A percentile compares a stretch with the other conserved stretches of the same genome.
Conservation (phyloP, 1,140 invertebrate genomes). For the Drosophila sucinea region DNA sequence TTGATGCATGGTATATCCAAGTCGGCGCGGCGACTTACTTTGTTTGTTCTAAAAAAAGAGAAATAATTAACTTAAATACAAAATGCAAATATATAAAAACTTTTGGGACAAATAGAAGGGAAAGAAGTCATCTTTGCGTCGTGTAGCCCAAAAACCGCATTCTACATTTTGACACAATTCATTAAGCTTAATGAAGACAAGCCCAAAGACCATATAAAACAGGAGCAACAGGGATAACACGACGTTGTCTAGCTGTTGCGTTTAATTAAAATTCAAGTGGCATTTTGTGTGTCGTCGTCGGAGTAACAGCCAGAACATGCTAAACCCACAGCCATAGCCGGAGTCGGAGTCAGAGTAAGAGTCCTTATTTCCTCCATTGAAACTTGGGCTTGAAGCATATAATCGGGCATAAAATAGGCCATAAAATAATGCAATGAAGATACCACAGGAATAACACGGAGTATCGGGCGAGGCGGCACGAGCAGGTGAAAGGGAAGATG, state of each 20-base stretch:
- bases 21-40: not conserved
- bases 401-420: conserved; percentile 79
- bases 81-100: conserved; percentile 55
- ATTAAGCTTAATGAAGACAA: conserved; percentile 79
- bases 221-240: conserved; percentile 18
- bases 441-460: conserved; percentile 21
- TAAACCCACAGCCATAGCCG: not conserved
- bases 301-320: conserved; percentile 3
- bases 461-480: conserved; percentile 37
- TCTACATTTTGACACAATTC: conserved; percentile 74
- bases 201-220: conserved; percentile 15
- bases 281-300: conserved; percentile 71
- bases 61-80: conserved; percentile 71
- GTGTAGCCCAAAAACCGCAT: conserved; percentile 61
- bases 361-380: conserved; percentile 19
- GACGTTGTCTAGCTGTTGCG: conserved; percentile 65
- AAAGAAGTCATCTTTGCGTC: conserved; percentile 23
- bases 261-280: conserved; percentile 82
- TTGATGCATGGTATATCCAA: no score
- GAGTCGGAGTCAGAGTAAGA: not conserved
- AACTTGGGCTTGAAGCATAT: conserved; percentile 78
- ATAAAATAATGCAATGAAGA: conserved; percentile 66
- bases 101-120: not conserved
- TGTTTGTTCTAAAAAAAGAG: conserved; percentile 22
- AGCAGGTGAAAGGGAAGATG: not conserved